These are phyloP conservation scores for Lasioglossum calceatum DNA, from an alignment of 2,888 invertebrate species.

Conservation along the genomic window DNA sequence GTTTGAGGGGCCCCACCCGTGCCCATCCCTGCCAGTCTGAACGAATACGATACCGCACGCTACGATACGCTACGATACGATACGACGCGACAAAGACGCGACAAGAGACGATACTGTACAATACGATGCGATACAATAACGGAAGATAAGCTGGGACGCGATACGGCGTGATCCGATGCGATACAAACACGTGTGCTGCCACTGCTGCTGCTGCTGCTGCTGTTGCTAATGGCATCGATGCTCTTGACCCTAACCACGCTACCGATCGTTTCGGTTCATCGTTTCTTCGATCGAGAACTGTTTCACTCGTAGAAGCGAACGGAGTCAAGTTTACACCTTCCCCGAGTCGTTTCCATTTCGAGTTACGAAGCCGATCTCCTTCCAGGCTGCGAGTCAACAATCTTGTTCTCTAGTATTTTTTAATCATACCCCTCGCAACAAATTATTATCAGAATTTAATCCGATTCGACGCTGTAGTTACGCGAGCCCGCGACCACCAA, in stretches of 20 bases:
- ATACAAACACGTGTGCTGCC: slow-evolving; percentile 57
- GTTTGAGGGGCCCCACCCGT: too few species aligned
- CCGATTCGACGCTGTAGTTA: neutral
- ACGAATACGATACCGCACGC: slow-evolving; percentile 24
- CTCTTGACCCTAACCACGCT: slow-evolving; percentile 13
- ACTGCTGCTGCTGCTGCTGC: slow-evolving; percentile 65
- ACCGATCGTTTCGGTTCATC: slow-evolving; percentile 22
- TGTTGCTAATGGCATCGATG: slow-evolving; percentile 32
- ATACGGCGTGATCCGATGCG: slow-evolving; percentile 7
- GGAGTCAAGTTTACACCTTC: slow-evolving; percentile 10
- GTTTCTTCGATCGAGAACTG: slow-evolving; percentile 7
- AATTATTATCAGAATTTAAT: neutral
- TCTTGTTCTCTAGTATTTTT: slow-evolving; percentile 27
- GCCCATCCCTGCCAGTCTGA: too few species aligned
- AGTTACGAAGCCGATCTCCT: slow-evolving; percentile 9
- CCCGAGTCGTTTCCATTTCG: slow-evolving; percentile 22
- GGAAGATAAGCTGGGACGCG: slow-evolving; percentile 11
- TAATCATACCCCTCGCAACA: neutral
- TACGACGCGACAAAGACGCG: neutral
- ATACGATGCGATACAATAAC: neutral
- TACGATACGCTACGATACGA: slow-evolving; percentile 12
- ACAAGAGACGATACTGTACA: neutral
- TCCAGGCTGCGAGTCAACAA: neutral
- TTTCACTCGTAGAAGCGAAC: slow-evolving; percentile 27
- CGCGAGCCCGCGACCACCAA: neutral